Evolutionary conservation across 2,888 invertebrate genomes (phyloP).

Genomic region (Drosophila nr. medialis): DNA sequence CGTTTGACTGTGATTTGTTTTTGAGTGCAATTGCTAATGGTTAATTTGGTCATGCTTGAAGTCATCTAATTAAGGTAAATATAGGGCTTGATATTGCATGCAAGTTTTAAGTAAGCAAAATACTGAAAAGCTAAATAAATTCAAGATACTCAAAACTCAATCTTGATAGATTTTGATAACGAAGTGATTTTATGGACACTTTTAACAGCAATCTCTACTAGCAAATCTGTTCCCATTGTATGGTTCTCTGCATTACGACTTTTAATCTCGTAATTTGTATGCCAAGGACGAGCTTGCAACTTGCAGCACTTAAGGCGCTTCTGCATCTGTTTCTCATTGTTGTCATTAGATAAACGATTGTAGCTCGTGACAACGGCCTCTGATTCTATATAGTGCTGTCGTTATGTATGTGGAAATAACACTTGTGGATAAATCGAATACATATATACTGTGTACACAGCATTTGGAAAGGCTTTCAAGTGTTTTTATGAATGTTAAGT

Average conservation of each 20-base stretch:
- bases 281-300: conserved; percentile 7
- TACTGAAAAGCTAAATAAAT: not conserved
- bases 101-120: not conserved
- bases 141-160: not conserved
- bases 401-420: not conserved
- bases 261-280: conserved; percentile 14
- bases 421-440: not conserved
- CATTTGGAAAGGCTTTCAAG: conserved; percentile 13
- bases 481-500: not conserved
- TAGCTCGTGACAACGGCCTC: conserved; percentile 2
- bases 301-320: conserved; percentile 9
- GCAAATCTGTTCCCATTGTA: not conserved
- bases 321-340: conserved; percentile 1
- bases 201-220: not conserved
- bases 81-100: not conserved
- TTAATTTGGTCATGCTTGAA: conserved; percentile 64
- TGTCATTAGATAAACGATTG: conserved; percentile 5
- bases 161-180: not conserved
- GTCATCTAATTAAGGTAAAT: conserved; percentile 45
- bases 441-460: not conserved
- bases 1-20: conserved; percentile 53
- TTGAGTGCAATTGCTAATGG: conserved; percentile 37
- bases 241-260: not conserved
- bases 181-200: not conserved
- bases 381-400: not conserved